These are phyloP conservation scores for Pollenia angustigena DNA, from an alignment of 2,888 invertebrate genomes.

Conservation along the genomic window DNA sequence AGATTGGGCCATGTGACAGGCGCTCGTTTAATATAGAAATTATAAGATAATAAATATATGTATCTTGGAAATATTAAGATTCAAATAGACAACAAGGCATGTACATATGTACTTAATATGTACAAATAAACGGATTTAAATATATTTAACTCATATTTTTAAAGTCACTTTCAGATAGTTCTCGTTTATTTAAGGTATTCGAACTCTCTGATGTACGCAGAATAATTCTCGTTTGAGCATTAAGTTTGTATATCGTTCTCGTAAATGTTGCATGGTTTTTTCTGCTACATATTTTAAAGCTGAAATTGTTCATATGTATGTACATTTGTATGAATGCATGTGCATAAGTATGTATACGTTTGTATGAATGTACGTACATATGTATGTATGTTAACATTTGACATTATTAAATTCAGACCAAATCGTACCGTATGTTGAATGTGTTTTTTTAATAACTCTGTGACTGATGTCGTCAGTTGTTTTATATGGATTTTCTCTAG, in stretches of 20 bases:
- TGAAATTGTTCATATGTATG: conserved; percentile 18
- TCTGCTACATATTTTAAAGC: conserved; percentile 38
- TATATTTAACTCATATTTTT: not conserved
- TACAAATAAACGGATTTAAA: no score
- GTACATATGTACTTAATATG: no score
- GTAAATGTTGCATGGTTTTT: conserved; percentile 20
- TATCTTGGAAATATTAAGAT: no score
- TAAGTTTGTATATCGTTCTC: conserved; percentile 47
- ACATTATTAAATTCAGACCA: conserved; percentile 54
- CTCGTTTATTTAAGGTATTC: not conserved
- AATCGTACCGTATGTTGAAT: conserved; percentile 16
- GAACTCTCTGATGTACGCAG: not conserved
- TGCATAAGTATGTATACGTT: not conserved
- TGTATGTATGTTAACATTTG: conserved; percentile 41
- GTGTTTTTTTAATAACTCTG: conserved; percentile 35
- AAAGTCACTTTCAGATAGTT: conserved; percentile 6
- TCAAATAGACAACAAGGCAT: no score
- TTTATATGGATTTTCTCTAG: conserved; percentile 58
- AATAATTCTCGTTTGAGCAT: conserved; percentile 33
- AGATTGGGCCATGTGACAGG: no score
- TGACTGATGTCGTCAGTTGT: conserved; percentile 66
- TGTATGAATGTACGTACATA: not conserved
- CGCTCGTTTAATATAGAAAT: no score
- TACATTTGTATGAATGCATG: conserved; percentile 15
- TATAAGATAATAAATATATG: no score